These are phyloP conservation scores for Leptarthrus brevirostris DNA, from an alignment of 2,888 invertebrate species.

Conservation along the genomic window DNA sequence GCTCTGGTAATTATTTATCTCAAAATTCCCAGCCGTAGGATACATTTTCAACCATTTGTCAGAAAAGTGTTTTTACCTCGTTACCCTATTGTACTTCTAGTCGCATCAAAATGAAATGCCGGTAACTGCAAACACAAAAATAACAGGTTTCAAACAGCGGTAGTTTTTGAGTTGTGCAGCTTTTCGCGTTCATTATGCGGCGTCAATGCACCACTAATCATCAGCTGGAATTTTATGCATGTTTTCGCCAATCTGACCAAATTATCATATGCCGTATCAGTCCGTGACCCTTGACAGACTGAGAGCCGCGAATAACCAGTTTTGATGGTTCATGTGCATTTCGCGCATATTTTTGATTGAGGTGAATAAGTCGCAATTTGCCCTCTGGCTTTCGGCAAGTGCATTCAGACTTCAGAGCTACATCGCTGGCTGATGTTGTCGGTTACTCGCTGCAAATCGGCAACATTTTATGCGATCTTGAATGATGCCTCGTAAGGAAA, in stretches of 20 bases:
- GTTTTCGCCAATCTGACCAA: constrained; percentile 32
- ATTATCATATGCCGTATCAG: constrained; percentile 39
- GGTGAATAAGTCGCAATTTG: constrained; percentile 38
- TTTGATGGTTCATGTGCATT: not conserved
- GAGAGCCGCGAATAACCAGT: not conserved
- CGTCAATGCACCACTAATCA: constrained; percentile 36
- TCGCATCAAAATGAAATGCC: not conserved
- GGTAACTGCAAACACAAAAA: constrained; percentile 30
- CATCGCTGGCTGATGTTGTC: not conserved
- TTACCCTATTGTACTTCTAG: too few relatives aligned
- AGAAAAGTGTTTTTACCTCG: too few relatives aligned
- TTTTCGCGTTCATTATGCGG: constrained; percentile 5
- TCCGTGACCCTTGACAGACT: constrained; percentile 15
- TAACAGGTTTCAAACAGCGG: constrained; percentile 27
- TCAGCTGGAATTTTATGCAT: constrained; percentile 24
- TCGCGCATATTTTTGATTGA: not conserved
- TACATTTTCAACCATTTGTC: too few relatives aligned
- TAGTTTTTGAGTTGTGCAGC: constrained; percentile 10
- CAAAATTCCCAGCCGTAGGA: too few relatives aligned
- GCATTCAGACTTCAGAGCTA: not conserved
- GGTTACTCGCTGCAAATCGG: not conserved
- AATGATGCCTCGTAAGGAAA: constrained; percentile 38
- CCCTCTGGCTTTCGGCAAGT: constrained; percentile 42
- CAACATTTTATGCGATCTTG: constrained; percentile 18
- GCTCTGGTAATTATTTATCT: too few relatives aligned